A percentile compares a stretch with the other conserved stretches of the same genome.
phyloP scores from a whole-genome alignment of 2,113 vertebrate species.

The Sander lucioperca region DNA sequence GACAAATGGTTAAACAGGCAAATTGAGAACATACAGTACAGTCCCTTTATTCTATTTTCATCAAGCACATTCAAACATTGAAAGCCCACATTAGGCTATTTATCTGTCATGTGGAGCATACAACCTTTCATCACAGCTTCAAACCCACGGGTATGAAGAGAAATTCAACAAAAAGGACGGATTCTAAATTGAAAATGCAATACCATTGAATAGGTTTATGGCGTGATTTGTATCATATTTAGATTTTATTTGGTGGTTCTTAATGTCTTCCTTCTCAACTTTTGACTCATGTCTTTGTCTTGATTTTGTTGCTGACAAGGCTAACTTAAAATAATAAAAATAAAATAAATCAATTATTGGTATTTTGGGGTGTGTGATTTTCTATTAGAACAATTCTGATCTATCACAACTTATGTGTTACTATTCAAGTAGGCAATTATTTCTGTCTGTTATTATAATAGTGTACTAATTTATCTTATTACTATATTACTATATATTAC shows the following conservation, averaged over 20 bases:
- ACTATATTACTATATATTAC: no score
- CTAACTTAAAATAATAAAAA: no score
- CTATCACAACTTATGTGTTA: neutral
- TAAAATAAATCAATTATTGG: neutral
- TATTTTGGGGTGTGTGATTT: neutral
- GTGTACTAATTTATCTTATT: neutral
- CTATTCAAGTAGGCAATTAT: neutral
- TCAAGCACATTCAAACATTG: neutral
- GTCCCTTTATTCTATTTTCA: neutral
- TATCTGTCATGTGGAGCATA: conserved; percentile 2
- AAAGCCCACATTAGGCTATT: neutral
- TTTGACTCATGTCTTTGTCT: neutral
- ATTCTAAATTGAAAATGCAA: neutral
- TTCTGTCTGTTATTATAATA: neutral
- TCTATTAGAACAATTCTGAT: neutral
- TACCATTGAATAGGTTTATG: neutral
- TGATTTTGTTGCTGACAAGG: neutral
- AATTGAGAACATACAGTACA: neutral
- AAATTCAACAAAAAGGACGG: neutral
- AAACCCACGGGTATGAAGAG: neutral
- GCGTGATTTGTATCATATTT: neutral
- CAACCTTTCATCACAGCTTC: conserved; percentile 19
- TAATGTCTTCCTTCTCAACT: neutral
- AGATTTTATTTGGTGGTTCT: neutral
- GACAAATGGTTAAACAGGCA: neutral